Evolutionary conservation across 2,797 vertebrate species (phyloP).

Genomic region (Falco novaeseelandiae): DNA sequence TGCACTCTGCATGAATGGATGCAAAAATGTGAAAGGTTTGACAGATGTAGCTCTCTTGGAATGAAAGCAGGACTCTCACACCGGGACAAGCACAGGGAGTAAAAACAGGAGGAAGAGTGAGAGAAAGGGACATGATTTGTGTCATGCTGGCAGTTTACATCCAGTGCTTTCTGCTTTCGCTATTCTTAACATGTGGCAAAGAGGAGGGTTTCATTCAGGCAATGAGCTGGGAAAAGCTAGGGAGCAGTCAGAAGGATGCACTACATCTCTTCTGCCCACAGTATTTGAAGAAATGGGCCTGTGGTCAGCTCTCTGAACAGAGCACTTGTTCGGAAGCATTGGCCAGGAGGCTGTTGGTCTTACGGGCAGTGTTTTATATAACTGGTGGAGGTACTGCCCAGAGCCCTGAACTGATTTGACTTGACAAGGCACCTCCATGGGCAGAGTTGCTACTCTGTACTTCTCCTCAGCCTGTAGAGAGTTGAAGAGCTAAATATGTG

Average conservation of each 20-base stretch:
- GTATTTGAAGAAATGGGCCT: neutral
- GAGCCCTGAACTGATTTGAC: neutral
- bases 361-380: neutral
- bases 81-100: neutral
- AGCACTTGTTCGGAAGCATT: neutral
- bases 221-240: neutral
- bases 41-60: neutral
- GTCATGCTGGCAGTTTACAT: neutral
- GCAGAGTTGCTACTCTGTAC: neutral
- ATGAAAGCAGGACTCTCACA: neutral
- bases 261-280: accelerated
- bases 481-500: neutral
- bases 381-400: neutral
- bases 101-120: neutral
- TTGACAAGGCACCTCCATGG: neutral
- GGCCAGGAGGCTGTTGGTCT: neutral
- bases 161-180: neutral
- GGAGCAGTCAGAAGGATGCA: accelerated
- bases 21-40: neutral
- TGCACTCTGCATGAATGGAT: neutral
- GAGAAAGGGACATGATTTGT: neutral
- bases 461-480: neutral
- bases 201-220: neutral
- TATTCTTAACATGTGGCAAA: neutral
- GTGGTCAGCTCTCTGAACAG: neutral